Evolutionary conservation across 2,113 vertebrate genomes (phyloP), one percentile per base, ranked within the genome.

Genomic region (Empidonax alnorum): DNA sequence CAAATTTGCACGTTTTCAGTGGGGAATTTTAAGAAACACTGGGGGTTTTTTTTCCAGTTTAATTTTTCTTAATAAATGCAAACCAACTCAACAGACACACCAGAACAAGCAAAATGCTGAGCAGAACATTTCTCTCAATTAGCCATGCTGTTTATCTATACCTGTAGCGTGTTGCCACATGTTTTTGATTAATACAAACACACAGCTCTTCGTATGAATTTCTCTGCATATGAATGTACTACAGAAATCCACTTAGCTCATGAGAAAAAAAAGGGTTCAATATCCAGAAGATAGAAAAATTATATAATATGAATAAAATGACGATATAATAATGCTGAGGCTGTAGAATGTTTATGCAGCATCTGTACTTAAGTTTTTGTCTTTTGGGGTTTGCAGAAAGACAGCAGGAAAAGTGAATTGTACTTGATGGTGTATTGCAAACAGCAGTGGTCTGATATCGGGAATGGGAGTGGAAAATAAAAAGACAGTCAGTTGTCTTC

Each of bases 101-200:
- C 35, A 92, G 87, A 66, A 79, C 23, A 85, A 91, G 83, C 49
- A 61, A 93, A 93, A 88, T 0, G 78, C 87, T 85, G 89, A 93
- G 89, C 79, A 95, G 91, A 84, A 89, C 13, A 2, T 88, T 96
- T 96, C 85, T 86, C 78, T 90, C 95, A 84, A 79, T 90, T 97
- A 94, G 55, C 62, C 59, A 8, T 4, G 69, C 73, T 90, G 76
- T 96, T 96, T 97, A 95, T 94, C 95, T 94, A 24, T 89, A 78
- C 9, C 3, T 47, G 66, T 33, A 93, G 69, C 93, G 0, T 97
- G 97, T 94, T 92, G 55, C 89, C 89, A 89, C 93, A 85, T 80
- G 95, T 87, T 88, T 79, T 31, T 91, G 89, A 82, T 94, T 97
- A 91, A 92, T 52, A 94, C 69, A 93, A 95, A 90, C 86, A 81